phyloP scores from a whole-genome alignment of 2,113 vertebrate genomes.

The Chamaetylas fuelleborni region DNA sequence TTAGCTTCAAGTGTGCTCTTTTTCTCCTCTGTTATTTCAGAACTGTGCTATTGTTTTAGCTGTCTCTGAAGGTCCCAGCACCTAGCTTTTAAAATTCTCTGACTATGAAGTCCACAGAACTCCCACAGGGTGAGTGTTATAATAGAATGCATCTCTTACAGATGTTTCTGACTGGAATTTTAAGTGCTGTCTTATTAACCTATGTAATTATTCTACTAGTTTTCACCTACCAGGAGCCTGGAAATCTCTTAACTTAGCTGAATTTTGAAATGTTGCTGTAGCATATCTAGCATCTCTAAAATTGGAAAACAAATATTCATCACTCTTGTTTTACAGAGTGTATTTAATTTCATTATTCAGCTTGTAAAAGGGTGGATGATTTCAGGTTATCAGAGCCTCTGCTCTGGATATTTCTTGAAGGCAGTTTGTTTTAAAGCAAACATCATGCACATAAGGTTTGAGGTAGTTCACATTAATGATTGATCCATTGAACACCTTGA shows the following conservation, averaged over 20 bases:
- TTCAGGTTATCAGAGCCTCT: neutral
- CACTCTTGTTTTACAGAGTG: neutral
- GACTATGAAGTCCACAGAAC: neutral
- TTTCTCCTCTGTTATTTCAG: neutral
- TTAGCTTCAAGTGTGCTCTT: neutral
- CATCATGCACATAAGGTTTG: neutral
- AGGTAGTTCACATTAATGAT: neutral
- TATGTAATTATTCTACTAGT: neutral
- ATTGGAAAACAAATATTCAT: neutral
- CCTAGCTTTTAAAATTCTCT: neutral
- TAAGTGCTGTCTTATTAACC: neutral
- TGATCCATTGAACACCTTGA: neutral
- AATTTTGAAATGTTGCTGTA: neutral
- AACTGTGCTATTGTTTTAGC: neutral
- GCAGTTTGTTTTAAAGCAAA: neutral
- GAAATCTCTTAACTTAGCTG: neutral
- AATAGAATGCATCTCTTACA: neutral
- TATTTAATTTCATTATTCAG: neutral
- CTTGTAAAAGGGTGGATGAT: neutral
- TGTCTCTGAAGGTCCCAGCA: neutral
- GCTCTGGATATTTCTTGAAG: neutral
- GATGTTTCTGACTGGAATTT: neutral
- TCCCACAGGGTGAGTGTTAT: neutral
- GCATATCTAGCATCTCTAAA: neutral
- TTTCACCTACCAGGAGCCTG: neutral